A percentile compares a stretch with the other conserved stretches of the same genome.
These are phyloP conservation scores for Argentina silus DNA, from an alignment of 2,797 vertebrate genomes.

Conservation along the genomic window DNA sequence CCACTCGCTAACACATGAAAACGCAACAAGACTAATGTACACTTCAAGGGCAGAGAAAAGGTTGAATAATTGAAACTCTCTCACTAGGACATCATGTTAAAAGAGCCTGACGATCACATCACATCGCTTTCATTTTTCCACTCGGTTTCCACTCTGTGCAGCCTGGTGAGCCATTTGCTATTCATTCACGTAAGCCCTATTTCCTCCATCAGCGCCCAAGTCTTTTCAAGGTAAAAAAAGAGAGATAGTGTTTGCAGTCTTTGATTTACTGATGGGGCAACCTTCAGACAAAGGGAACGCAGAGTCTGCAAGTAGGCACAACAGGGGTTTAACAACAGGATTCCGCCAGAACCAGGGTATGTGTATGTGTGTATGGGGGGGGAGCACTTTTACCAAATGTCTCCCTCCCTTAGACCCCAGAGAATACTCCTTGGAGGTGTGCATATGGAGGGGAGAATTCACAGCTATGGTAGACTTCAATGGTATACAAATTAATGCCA, in stretches of 20 bases:
- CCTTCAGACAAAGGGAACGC: constrained; percentile 61
- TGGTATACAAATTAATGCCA: constrained; percentile 30
- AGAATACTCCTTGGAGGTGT: constrained; percentile 36
- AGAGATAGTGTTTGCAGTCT: constrained; percentile 68
- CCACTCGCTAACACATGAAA: constrained; percentile 71
- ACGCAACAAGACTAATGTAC: constrained; percentile 68
- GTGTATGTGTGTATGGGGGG: background rate
- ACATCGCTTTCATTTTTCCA: constrained; percentile 71
- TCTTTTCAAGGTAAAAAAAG: constrained; percentile 56
- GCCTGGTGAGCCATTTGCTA: constrained; percentile 64
- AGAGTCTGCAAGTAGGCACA: constrained; percentile 59
- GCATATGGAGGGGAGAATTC: constrained; percentile 18
- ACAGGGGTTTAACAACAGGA: background rate
- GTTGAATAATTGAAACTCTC: constrained; percentile 77
- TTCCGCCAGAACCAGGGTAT: background rate
- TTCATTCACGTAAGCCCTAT: constrained; percentile 63
- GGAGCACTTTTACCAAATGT: background rate
- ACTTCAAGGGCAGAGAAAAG: constrained; percentile 71
- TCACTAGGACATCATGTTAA: constrained; percentile 64
- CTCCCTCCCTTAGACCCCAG: constrained; percentile 44
- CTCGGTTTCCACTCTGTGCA: constrained; percentile 53
- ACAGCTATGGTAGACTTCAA: constrained; percentile 25
- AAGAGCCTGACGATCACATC: constrained; percentile 67
- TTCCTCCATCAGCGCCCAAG: constrained; percentile 60
- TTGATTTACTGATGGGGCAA: constrained; percentile 67